Base-by-base conservation (phyloP, 2,888 invertebrate genomes). In the Eilema griseolum region DNA sequence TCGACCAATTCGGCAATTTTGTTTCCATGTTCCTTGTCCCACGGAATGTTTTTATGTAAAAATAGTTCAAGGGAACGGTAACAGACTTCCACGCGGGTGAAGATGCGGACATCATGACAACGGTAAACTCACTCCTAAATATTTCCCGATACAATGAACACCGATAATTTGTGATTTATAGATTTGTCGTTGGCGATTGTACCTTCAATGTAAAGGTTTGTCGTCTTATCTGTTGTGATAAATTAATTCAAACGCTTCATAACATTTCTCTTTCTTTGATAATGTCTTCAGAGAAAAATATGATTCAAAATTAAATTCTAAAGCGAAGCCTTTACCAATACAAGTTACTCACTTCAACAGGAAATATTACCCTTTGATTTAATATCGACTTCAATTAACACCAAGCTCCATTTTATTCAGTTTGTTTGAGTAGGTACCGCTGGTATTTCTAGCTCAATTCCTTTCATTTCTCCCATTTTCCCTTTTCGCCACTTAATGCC, bases 241-340 rank as follows among this genome's bases (percentile, higher is more conserved):
- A 52, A 52, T 52, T 52, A 52, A 52, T 52, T 46, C 52, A 52
- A 52, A 52, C 52, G n/a, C 52, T 52, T 52, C 52, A 52, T 20
- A n/a, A n/a, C 52, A 52, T n/a, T 52, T 52, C n/a, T 52, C 52
- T 52, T 52, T 52, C 33, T 16, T n/a, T n/a, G 41, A 41, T 41
- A 41, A 41, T 41, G 41, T 41, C 41, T 41, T 41, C 0, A 16
- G 14, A 41, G 16, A 16, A 41, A 41, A 41, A 52, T 46, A 52
- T 52, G n/a, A n/a, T 52, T 52, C 20, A 46, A 46, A 46, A 5
- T 46, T 20, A 46, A 46, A 7, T 46, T 46, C 4, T 20, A 37
- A 12, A 33, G 33, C 33, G 8, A 4, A 16, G 41, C 41, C 14
- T 41, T 41, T 41, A 4, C 16, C 41, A 41, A 20, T 46, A 46